phyloP scores from a whole-genome alignment of 2,888 invertebrate species.

The Epirrhoe alternata region DNA sequence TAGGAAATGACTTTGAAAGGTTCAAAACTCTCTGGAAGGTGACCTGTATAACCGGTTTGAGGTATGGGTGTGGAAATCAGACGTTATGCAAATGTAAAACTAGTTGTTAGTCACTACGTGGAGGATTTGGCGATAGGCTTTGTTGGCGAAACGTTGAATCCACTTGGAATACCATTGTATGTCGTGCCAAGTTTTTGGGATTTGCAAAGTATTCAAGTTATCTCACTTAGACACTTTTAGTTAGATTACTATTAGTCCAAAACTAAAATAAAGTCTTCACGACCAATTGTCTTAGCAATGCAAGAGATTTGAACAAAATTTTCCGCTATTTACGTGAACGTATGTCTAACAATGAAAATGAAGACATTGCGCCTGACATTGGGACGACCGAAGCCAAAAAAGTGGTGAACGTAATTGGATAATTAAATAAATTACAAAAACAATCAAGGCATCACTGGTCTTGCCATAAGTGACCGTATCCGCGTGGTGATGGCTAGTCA shows the following conservation, averaged over 20 bases:
- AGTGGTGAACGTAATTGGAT: slow-evolving; percentile 29
- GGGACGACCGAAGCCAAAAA: slow-evolving; percentile 29
- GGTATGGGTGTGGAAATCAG: slow-evolving; percentile 29
- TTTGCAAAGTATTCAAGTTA: too few relatives aligned
- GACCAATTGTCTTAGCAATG: not conserved
- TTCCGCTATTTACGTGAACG: not conserved
- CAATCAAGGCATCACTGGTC: slow-evolving; percentile 18
- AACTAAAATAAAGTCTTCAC: too few relatives aligned
- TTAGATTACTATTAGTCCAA: too few relatives aligned
- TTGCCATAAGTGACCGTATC: slow-evolving; percentile 8
- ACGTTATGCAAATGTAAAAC: slow-evolving; percentile 33
- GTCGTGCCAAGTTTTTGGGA: too few relatives aligned
- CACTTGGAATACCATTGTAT: not conserved
- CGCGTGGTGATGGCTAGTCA: slow-evolving; percentile 12
- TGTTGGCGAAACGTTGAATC: slow-evolving; percentile 10
- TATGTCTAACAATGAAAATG: slow-evolving; percentile 18
- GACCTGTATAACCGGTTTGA: slow-evolving; percentile 30
- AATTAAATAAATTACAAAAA: slow-evolving; percentile 28
- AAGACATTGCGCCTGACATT: slow-evolving; percentile 25
- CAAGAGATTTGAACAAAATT: not conserved
- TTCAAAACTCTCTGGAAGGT: slow-evolving; percentile 18
- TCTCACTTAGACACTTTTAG: too few relatives aligned
- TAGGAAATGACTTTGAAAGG: slow-evolving; percentile 38
- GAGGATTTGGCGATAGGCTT: slow-evolving; percentile 20
- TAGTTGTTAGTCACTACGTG: slow-evolving; percentile 26